phyloP scores from a whole-genome alignment of 1,140 invertebrate species.

The Pachyrhynchus sulphureomaculatus region DNA sequence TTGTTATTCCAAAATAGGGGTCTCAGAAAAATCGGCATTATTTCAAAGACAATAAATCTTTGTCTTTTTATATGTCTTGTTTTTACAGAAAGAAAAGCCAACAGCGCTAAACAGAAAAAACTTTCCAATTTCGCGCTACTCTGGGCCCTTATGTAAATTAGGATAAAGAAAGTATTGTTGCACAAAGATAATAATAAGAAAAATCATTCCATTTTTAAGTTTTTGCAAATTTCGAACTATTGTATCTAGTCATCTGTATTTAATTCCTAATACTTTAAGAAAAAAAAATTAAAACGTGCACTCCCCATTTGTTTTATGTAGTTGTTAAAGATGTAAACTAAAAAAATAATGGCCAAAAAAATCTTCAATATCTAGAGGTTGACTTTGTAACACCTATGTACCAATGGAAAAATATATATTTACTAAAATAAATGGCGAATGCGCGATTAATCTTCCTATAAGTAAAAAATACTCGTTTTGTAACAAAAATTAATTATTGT shows the following conservation, averaged over 20 bases:
- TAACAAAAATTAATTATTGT: too few relatives aligned
- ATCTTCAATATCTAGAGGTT: too few relatives aligned
- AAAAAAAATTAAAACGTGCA: too few relatives aligned
- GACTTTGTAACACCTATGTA: too few relatives aligned
- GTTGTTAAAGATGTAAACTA: too few relatives aligned
- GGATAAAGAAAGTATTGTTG: conserved; percentile 5
- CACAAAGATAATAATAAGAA: neutral
- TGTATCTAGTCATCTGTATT: neutral
- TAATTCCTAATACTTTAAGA: neutral
- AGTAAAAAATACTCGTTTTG: neutral
- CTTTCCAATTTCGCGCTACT: neutral
- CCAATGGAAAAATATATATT: too few relatives aligned
- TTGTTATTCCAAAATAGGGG: neutral
- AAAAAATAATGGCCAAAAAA: too few relatives aligned
- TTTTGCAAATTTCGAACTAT: neutral
- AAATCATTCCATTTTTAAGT: neutral
- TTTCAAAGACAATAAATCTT: neutral
- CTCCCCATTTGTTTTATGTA: too few relatives aligned
- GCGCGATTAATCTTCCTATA: neutral
- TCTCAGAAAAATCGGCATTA: too few relatives aligned
- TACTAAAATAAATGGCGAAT: too few relatives aligned
- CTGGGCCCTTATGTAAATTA: neutral
- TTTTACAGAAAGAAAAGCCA: neutral
- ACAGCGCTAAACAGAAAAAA: too few relatives aligned
- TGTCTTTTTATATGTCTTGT: neutral